Evolutionary conservation across 2,113 vertebrate genomes (phyloP), one percentile per base, ranked within the genome.

Genomic region (Baryphthengus martii): DNA sequence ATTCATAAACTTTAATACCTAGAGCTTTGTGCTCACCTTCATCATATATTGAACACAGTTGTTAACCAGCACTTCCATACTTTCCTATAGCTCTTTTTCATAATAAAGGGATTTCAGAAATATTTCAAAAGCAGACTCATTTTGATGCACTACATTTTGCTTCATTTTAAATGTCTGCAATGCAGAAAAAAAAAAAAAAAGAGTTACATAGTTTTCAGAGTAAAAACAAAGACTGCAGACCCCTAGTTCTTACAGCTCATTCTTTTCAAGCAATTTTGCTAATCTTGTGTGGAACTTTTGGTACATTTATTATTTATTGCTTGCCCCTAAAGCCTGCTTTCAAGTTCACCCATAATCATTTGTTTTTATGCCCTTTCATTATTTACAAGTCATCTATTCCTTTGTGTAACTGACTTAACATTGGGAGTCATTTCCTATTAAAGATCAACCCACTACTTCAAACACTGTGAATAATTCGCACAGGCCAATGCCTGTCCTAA

Each of bases 1-100:
- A 96, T 96, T 97, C 97, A 98, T 98, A 98, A 98, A 96, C 97
- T 94, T 95, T 97, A 98, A 98, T 96, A 96, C 89, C 94, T 50
- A 37, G 68, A 88, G 90, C 95, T 97, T 97, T 95, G 85, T 81
- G 86, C 89, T 92, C 93, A 95, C 86, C 77, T 90, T 78, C 86
- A 67, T 84, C 72, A 82, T 84, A 85, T 67, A 96, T 66, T 90
- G 88, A 58, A 50, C 61, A 66, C 82, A 73, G 56, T 5, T 87
- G 63, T 85, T 89, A 81, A 88, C 45, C 37, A 74, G 75, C 73
- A 67, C 53, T 12, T 94, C 82, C 6, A 42, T 45, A 66, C 23
- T 63, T 78, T 56, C 49, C 88, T 44, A 18, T 12, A 20, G 40
- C 66, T 45, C 81, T 59, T 72, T 92, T 88, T 63, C 85, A 67